These are phyloP conservation scores for Pangasius sanitwongsei DNA, from an alignment of 2,797 vertebrate genomes.

Conservation along the genomic window DNA sequence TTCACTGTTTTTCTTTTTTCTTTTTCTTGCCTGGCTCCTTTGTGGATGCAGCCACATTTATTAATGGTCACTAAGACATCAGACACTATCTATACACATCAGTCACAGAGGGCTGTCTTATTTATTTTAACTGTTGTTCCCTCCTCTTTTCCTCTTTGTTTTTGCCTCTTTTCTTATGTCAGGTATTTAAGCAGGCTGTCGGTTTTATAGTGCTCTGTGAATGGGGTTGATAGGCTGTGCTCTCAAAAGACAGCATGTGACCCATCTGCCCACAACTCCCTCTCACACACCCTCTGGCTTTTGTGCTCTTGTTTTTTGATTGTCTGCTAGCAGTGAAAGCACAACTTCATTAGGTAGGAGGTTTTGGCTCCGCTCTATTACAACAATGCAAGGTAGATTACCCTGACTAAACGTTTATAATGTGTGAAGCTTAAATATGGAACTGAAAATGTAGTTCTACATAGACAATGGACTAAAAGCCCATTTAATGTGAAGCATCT, in stretches of 20 bases:
- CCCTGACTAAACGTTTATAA: slow-evolving; percentile 37
- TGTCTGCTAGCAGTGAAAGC: slow-evolving; percentile 75
- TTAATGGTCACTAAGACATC: slow-evolving; percentile 82
- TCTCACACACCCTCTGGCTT: slow-evolving; percentile 77
- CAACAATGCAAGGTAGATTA: slow-evolving; percentile 56
- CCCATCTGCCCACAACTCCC: slow-evolving; percentile 82
- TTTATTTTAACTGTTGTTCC: slow-evolving; percentile 83
- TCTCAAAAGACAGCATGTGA: slow-evolving; percentile 83
- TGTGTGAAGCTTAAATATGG: slow-evolving; percentile 22
- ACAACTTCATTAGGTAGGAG: slow-evolving; percentile 80
- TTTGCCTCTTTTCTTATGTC: slow-evolving; percentile 81
- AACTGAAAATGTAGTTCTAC: slow-evolving; percentile 15
- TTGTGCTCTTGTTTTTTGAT: slow-evolving; percentile 82
- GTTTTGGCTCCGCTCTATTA: slow-evolving; percentile 69
- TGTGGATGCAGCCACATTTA: slow-evolving; percentile 80
- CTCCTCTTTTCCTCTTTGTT: slow-evolving; percentile 73
- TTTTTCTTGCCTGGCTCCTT: slow-evolving; percentile 68
- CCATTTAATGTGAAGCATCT: neutral
- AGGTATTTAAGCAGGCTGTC: slow-evolving; percentile 84
- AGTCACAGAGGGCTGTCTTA: slow-evolving; percentile 82
- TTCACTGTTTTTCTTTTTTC: slow-evolving; percentile 53
- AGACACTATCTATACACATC: slow-evolving; percentile 81
- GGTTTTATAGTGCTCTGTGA: slow-evolving; percentile 78
- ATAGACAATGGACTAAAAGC: neutral
- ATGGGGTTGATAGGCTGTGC: slow-evolving; percentile 76